phyloP scores from a whole-genome alignment of 2,797 vertebrate species.

The Sparidentex hasta region DNA sequence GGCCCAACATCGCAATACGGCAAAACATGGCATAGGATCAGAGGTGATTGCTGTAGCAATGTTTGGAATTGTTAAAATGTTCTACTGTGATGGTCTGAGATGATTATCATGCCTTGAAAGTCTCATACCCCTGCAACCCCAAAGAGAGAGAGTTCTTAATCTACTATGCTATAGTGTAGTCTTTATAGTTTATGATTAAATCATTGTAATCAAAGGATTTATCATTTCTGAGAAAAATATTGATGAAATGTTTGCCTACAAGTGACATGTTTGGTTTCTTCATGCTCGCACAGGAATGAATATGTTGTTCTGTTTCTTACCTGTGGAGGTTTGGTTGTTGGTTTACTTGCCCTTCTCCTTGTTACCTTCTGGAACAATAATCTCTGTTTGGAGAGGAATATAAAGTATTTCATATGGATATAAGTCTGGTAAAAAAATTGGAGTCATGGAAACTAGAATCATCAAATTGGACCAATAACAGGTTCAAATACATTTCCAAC shows the following conservation, averaged over 20 bases:
- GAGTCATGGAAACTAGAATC: background rate
- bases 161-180: no score
- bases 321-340: conserved; percentile 39
- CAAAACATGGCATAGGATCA: no score
- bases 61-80: no score
- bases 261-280: conserved; percentile 9
- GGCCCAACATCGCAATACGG: no score
- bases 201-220: background rate
- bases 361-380: conserved; percentile 62
- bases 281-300: background rate
- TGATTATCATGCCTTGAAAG: no score
- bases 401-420: background rate
- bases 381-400: conserved; percentile 73
- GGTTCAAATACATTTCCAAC: background rate
- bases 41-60: no score
- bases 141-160: no score
- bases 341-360: conserved; percentile 78
- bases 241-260: background rate
- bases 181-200: no score
- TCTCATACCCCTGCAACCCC: no score
- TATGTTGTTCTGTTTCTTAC: conserved; percentile 43
- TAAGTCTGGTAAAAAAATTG: accelerated
- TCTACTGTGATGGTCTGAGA: no score
- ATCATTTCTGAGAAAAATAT: background rate
- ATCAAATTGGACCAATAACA: background rate